Conservation (phyloP, 2,113 vertebrate genomes). For the Coturnix japonica region DNA sequence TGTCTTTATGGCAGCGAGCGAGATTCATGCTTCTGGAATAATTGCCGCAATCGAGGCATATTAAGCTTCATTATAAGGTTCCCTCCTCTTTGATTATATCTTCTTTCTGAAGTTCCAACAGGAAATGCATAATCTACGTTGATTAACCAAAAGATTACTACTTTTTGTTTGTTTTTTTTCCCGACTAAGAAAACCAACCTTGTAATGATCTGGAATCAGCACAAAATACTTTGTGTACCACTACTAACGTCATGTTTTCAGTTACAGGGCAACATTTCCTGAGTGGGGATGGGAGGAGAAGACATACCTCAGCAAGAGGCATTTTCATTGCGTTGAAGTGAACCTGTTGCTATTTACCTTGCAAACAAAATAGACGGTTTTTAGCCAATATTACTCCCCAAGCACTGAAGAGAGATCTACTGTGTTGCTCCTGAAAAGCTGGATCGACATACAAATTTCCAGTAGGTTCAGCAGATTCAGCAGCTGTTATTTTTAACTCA, state of each 20-base stretch:
- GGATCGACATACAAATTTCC: background rate
- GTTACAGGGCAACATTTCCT: background rate
- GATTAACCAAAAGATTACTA: background rate
- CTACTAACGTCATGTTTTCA: background rate
- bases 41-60: rapidly evolving
- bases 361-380: background rate
- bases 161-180: background rate
- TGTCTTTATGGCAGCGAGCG: rapidly evolving
- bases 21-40: rapidly evolving
- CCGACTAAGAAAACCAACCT: background rate
- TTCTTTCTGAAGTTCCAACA: background rate
- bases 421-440: background rate
- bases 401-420: background rate
- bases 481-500: background rate
- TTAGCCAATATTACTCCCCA: background rate
- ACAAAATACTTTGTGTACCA: rapidly evolving
- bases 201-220: background rate
- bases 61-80: rapidly evolving
- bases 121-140: background rate
- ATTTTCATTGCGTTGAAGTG: background rate
- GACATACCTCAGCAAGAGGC: background rate
- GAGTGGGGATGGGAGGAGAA: background rate
- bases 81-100: background rate
- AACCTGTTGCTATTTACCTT: rapidly evolving
- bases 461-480: background rate